Conservation (phyloP, 2,888 invertebrate genomes). For the Cataglyphis livida region DNA sequence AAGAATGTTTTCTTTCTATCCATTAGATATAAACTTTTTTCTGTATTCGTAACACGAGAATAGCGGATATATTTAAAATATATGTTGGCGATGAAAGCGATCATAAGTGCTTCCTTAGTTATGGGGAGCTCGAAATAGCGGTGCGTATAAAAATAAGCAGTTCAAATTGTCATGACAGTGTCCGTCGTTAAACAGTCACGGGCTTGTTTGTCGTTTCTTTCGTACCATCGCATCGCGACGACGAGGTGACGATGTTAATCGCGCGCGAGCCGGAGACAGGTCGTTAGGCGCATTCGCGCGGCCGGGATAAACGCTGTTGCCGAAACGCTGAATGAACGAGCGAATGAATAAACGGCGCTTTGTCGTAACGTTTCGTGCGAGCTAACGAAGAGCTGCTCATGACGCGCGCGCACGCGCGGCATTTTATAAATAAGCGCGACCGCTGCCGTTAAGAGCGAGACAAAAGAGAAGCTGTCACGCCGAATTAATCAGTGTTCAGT, state of each 20-base stretch:
- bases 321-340: conserved; percentile 51
- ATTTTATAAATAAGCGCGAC: conserved; percentile 39
- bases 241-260: conserved; percentile 53
- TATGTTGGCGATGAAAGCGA: conserved; percentile 19
- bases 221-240: conserved; percentile 4
- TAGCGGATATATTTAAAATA: not conserved
- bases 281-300: conserved; percentile 48
- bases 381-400: conserved; percentile 27
- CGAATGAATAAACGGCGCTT: conserved; percentile 47
- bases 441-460: conserved; percentile 23
- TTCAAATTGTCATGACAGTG: conserved; percentile 57
- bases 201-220: conserved; percentile 45
- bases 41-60: not conserved
- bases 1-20: not conserved
- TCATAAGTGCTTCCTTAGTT: conserved; percentile 25
- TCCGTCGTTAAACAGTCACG: conserved; percentile 49
- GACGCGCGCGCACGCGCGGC: conserved; percentile 21
- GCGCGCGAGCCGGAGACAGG: conserved; percentile 51
- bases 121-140: conserved; percentile 52
- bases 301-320: conserved; percentile 37
- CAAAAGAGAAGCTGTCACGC: conserved; percentile 36
- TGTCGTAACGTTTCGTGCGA: conserved; percentile 33
- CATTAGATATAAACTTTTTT: not conserved
- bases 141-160: conserved; percentile 64
- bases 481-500: conserved; percentile 31